Conservation (phyloP, 2,797 vertebrate species). For the Setipinna tenuifilis region DNA sequence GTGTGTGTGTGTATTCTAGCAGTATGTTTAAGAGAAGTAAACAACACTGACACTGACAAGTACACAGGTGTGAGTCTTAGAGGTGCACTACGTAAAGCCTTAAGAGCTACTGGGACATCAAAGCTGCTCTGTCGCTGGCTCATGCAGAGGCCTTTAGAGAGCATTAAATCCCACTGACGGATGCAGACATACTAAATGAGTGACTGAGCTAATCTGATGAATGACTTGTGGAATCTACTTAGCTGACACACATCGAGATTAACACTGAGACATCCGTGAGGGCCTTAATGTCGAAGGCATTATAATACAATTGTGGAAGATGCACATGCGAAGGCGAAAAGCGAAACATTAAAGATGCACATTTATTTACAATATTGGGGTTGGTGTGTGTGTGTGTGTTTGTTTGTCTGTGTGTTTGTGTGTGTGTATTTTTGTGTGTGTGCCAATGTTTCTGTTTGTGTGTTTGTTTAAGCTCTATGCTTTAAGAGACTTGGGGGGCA, state of each 20-base stretch:
- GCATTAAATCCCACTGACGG: not conserved
- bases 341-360: not conserved
- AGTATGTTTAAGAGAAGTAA: too few species aligned
- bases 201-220: not conserved
- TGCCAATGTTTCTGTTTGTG: not conserved
- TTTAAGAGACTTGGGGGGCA: conserved; percentile 5
- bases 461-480: not conserved
- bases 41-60: too few species aligned
- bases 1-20: too few species aligned
- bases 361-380: not conserved
- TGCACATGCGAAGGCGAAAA: not conserved
- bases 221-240: not conserved
- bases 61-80: not conserved
- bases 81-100: not conserved
- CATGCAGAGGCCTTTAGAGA: not conserved
- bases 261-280: not conserved
- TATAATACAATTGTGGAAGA: not conserved
- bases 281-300: not conserved
- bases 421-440: not conserved
- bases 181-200: not conserved
- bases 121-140: not conserved
- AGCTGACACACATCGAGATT: not conserved
- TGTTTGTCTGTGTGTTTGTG: not conserved
- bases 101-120: not conserved
- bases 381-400: not conserved